Conservation (phyloP, 1,140 invertebrate genomes). For the Drosophila pectinifera region DNA sequence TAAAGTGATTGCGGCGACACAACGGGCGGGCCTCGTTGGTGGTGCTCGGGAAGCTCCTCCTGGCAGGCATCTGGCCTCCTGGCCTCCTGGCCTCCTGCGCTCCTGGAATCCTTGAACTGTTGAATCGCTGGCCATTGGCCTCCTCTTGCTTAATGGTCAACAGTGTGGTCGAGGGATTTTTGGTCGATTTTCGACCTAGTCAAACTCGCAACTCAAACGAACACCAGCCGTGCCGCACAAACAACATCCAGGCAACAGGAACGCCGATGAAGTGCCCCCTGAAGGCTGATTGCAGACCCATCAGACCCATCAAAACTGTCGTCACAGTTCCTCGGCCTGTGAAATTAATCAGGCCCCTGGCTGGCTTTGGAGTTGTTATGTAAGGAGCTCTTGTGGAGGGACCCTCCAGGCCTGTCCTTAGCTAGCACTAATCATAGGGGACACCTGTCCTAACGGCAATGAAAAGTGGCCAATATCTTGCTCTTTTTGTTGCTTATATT, state of each 20-base stretch:
- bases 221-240: not conserved
- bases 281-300: conserved; percentile 29
- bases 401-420: conserved; percentile 1
- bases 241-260: conserved; percentile 1
- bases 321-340: conserved; percentile 28
- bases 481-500: not conserved
- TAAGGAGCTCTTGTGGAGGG: not conserved
- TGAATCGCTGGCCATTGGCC: not conserved
- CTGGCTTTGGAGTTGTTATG: conserved; percentile 1
- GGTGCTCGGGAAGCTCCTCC: not conserved
- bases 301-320: conserved; percentile 21
- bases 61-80: conserved; percentile 3
- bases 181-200: conserved; percentile 32
- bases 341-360: conserved; percentile 27
- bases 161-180: conserved; percentile 28
- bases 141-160: conserved; percentile 25
- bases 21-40: conserved; percentile 19
- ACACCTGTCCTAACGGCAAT: not conserved
- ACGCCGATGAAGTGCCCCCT: conserved; percentile 1
- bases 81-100: not conserved
- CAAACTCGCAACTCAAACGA: conserved; percentile 3
- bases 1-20: conserved; percentile 66
- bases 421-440: not conserved
- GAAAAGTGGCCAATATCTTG: not conserved
- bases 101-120: not conserved